Evolutionary conservation across 2,888 invertebrate species (phyloP), one percentile per base, ranked within the genome.

Genomic region (Merodon equestris): DNA sequence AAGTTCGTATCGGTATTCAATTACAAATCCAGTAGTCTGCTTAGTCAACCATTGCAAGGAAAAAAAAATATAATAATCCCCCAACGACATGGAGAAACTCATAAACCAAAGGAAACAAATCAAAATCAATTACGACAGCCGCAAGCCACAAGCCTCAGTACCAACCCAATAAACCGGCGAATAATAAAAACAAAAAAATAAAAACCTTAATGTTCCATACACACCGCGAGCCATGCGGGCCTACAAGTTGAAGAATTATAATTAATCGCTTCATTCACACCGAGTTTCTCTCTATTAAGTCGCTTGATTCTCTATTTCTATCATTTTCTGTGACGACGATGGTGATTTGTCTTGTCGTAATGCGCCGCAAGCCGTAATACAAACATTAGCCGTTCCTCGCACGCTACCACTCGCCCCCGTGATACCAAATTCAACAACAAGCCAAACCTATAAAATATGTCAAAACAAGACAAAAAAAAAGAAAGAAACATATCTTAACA

Each of bases 221-320:
- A 34, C 12, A 9, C 15, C 12, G 34, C 18, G 36, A 42, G 9
- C 1, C 13, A 48, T 14, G 13, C 36, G 44, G 14, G 57, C 15
- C 14, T 40, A 38, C 53, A 17, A 54, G 42, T 27, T 19, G 60
- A 61, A 67, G 50, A 67, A 67, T 50, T 67, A 60, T 73, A 73
- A 73, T 73, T 67, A 67, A 67, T 73, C 67, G 66, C 60, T 73
- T 73, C 50, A 73, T 73, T 67, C 60, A 40, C 60, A 67, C 73
- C 67, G 67, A 17, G 73, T 56, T 61, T 60, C 57, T 40, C 47
- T 60, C 50, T 60, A 50, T 73, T 61, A 50, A 67, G 66, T 47
- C 66, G 44, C 48, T 19, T 53, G 38, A 50, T 61, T 54, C 67
- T 44, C 36, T 68, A 45, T 67, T 57, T 57, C 50, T 57, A 44